Conservation (phyloP, 2,113 vertebrate species). For the Paralichthys olivaceus region DNA sequence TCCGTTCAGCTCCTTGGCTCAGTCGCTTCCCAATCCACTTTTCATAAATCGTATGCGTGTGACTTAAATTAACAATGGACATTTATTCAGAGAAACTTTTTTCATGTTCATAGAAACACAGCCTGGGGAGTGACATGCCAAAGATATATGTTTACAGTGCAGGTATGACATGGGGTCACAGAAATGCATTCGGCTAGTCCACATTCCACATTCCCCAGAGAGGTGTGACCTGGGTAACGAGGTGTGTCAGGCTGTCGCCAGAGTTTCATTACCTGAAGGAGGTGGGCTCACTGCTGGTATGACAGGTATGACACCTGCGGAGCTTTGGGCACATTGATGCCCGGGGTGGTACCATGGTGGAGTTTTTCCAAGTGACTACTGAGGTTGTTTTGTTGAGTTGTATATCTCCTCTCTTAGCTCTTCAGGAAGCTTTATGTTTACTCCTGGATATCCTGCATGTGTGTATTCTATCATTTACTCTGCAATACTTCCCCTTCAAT, state of each 20-base stretch:
- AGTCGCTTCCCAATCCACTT: no score
- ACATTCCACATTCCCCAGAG: constrained; percentile 61
- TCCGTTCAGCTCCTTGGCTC: no score
- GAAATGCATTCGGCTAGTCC: constrained; percentile 1
- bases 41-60: no score
- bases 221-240: constrained; percentile 55
- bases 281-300: constrained; percentile 40
- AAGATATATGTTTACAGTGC: constrained; percentile 1
- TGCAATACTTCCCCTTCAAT: no score
- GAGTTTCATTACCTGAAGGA: constrained; percentile 25
- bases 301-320: constrained; percentile 44
- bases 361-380: background rate
- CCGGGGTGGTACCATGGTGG: constrained; percentile 18
- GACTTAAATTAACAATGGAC: no score
- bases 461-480: no score
- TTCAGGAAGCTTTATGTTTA: no score
- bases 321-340: constrained; percentile 30
- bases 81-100: no score
- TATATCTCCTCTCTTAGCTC: background rate
- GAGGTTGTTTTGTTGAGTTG: background rate
- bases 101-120: background rate
- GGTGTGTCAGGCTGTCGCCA: constrained; percentile 68
- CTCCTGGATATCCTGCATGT: no score
- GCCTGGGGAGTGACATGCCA: background rate
- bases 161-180: constrained; percentile 12